Evolutionary conservation across 2,113 vertebrate genomes (phyloP), one percentile per base, ranked within the genome.

Genomic region (Nanger granti): DNA sequence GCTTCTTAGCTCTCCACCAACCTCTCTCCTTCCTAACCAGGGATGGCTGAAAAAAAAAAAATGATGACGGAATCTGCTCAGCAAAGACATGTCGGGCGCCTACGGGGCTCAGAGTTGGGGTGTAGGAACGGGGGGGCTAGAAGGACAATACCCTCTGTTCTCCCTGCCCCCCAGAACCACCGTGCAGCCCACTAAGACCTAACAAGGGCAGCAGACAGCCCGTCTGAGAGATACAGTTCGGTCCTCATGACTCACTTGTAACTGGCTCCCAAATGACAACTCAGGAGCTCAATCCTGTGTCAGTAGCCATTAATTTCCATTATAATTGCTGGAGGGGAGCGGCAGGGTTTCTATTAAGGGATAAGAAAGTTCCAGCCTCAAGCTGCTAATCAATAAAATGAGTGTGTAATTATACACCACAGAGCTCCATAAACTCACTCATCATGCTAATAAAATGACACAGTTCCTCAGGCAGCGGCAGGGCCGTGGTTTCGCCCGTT

Each of bases 301-400:
- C 76, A 87, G 62, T n/a, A 92, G 66, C 37, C 85, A 55, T 94
- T 66, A n/a, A 59, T 87, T 84, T 80, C 79, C 60, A 89, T 22
- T 18, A 2, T 31, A 87, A 82, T 82, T 29, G 73, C 59, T 34
- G 57, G 86, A 85, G 85, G 44, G 73, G 22, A 62, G 80, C 2
- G 1, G 89, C 73, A 6, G 82, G 95, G 89, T 18, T 86, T 87
- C 96, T 76, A 57, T 60, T 69, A 93, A 94, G 85, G 62, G 85
- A 37, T 85, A 64, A 92, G 87, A 60, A 89, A 49, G 92, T 64
- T 86, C 37, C 89, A 86, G 88, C 88, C 85, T 64, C 34, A 73
- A 59, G 92, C 86, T 87, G 87, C 88, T 57, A 54, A 84, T 87
- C 59, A 44, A 93, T 87, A 69, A 57, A 91, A 82, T 4, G 60